phyloP scores from a whole-genome alignment of 2,888 invertebrate genomes.

The Amiota minor region DNA sequence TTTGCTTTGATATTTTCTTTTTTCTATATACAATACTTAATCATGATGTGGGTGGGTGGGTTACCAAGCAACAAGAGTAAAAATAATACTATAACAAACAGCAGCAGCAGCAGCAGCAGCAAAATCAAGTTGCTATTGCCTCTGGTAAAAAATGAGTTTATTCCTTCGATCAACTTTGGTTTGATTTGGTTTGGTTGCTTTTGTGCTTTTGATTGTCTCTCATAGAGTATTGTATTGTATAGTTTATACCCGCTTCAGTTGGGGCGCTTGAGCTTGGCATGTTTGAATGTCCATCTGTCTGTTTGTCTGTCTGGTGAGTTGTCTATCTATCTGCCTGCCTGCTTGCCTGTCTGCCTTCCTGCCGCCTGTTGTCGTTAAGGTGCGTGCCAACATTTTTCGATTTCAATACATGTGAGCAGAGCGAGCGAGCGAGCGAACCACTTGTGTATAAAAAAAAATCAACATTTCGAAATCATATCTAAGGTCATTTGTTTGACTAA shows the following conservation, averaged over 20 bases:
- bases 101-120: constrained; percentile 13
- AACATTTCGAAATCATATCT: constrained; percentile 65
- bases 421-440: constrained; percentile 33
- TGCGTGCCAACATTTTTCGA: constrained; percentile 33
- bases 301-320: neutral
- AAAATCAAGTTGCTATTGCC: constrained; percentile 5
- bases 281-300: neutral
- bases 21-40: constrained; percentile 59
- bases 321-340: constrained; percentile 34
- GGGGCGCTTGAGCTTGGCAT: neutral
- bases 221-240: too few relatives aligned
- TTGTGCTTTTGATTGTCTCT: too few relatives aligned
- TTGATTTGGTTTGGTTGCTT: neutral
- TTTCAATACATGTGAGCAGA: constrained; percentile 43
- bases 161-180: neutral
- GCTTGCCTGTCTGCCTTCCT: constrained; percentile 32
- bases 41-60: constrained; percentile 67
- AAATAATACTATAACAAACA: constrained; percentile 1
- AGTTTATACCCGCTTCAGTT: too few relatives aligned
- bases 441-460: constrained; percentile 34
- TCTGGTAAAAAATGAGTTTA: neutral
- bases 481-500: constrained; percentile 70
- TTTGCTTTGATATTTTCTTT: constrained; percentile 53
- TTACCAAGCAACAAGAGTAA: constrained; percentile 42
- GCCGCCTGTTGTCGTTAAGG: constrained; percentile 16